These are phyloP conservation scores for Tragelaphus oryx DNA, from an alignment of 2,797 vertebrate species.

Conservation along the genomic window DNA sequence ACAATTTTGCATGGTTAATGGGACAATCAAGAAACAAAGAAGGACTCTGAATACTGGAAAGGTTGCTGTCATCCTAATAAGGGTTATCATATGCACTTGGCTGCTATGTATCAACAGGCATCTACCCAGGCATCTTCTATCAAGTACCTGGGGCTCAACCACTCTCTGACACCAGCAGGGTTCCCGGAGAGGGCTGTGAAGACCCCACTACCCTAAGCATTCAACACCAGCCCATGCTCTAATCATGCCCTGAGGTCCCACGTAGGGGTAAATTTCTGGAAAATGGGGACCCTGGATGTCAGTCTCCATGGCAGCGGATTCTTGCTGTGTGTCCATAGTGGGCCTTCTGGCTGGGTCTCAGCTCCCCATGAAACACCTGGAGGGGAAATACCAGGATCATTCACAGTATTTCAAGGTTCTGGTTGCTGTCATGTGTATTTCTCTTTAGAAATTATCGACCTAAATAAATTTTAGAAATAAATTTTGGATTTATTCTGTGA, in stretches of 20 bases:
- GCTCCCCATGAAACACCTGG: not conserved
- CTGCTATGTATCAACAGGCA: too few species aligned
- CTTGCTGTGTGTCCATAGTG: rapidly evolving
- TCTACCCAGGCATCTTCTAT: not conserved
- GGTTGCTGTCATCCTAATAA: not conserved
- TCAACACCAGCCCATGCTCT: rapidly evolving
- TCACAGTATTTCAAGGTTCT: not conserved
- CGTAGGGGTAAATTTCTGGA: rapidly evolving
- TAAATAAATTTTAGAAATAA: not conserved
- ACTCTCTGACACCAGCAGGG: not conserved
- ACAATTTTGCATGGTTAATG: too few species aligned
- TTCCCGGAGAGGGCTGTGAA: rapidly evolving
- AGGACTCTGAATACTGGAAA: not conserved
- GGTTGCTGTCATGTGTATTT: not conserved
- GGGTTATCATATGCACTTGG: rapidly evolving
- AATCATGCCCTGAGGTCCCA: too few species aligned
- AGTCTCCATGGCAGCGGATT: not conserved
- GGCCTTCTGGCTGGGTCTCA: rapidly evolving
- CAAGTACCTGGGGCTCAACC: not conserved
- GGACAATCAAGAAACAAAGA: not conserved
- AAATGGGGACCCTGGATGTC: not conserved
- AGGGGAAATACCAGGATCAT: not conserved
- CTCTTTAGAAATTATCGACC: not conserved
- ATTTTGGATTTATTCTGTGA: not conserved
- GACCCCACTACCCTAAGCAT: too few species aligned